Conservation (phyloP, 1,140 invertebrate genomes). For the Drosophila sp. region DNA sequence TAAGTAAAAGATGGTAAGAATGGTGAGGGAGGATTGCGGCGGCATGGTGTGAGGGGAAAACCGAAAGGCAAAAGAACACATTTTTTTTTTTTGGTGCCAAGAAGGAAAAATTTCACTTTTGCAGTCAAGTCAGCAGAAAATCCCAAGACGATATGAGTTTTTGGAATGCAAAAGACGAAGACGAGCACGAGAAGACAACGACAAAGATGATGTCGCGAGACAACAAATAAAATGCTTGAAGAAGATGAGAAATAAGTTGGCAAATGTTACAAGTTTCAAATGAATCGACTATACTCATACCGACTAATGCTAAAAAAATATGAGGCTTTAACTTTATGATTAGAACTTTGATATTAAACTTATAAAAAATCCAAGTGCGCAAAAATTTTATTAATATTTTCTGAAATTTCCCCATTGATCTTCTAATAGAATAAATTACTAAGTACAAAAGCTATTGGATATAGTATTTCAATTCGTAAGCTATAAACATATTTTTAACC, state of each 20-base stretch:
- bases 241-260: neutral
- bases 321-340: too few species aligned
- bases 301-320: too few species aligned
- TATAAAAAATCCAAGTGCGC: too few species aligned
- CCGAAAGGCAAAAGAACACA: constrained; percentile 10
- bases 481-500: too few species aligned
- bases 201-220: constrained; percentile 36
- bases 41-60: neutral
- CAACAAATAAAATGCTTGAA: constrained; percentile 45
- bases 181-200: constrained; percentile 18
- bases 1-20: constrained; percentile 43
- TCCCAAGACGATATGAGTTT: constrained; percentile 46
- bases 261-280: neutral
- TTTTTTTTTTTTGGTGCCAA: neutral
- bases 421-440: too few species aligned
- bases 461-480: too few species aligned
- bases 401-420: too few species aligned
- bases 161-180: constrained; percentile 42
- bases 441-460: too few species aligned
- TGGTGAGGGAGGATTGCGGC: neutral
- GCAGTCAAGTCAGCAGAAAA: constrained; percentile 52
- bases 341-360: too few species aligned
- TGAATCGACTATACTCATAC: constrained; percentile 11
- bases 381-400: too few species aligned
- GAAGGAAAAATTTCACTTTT: constrained; percentile 46